These are phyloP conservation scores for Scolopax bukidnonensis DNA, from an alignment of 2,797 vertebrate genomes.

Conservation along the genomic window DNA sequence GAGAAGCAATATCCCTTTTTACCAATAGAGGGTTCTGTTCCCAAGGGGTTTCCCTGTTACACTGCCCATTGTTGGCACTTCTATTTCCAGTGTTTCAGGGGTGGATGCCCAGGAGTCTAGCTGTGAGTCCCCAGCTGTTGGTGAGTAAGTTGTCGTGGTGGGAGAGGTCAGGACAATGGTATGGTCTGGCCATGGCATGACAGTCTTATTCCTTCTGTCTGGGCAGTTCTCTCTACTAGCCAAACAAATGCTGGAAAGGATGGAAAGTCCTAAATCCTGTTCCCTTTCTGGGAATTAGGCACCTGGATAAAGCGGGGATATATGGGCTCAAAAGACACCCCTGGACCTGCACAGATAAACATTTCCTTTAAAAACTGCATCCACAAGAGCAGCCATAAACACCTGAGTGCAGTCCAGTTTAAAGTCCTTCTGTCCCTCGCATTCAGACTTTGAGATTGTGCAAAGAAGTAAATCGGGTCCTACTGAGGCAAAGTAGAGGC, in stretches of 20 bases:
- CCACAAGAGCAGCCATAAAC: background rate
- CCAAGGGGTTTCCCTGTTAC: background rate
- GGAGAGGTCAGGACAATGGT: background rate
- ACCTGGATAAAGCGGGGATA: background rate
- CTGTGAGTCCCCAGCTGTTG: background rate
- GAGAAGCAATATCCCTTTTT: background rate
- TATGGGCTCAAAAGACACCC: background rate
- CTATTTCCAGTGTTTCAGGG: accelerated
- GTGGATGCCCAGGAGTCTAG: background rate
- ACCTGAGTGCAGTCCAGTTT: background rate
- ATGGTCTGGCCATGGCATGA: background rate
- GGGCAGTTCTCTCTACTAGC: background rate
- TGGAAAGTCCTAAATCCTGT: background rate
- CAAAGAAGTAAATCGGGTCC: background rate
- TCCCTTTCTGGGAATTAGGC: background rate
- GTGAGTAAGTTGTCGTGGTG: background rate
- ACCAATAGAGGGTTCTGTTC: background rate
- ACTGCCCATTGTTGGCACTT: background rate
- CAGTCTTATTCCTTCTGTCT: background rate
- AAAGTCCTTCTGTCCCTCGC: background rate
- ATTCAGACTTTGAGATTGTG: background rate
- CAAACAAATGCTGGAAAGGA: background rate
- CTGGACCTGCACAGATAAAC: background rate
- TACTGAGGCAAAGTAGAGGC: background rate
- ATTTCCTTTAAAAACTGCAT: background rate